These are phyloP conservation scores for Neoaliturus tenellus DNA, from an alignment of 2,888 invertebrate species.

Conservation along the genomic window DNA sequence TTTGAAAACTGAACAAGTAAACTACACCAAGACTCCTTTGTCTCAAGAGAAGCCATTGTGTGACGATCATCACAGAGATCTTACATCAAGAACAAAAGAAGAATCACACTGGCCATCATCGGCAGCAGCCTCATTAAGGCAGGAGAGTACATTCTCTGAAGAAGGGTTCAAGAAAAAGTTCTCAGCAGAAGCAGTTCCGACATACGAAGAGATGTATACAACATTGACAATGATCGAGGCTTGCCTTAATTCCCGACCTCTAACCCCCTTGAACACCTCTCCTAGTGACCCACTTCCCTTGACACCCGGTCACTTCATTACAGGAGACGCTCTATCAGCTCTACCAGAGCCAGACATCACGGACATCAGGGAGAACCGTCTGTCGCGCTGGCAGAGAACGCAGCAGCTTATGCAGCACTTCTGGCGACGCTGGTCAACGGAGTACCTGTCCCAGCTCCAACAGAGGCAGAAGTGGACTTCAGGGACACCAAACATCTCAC, in stretches of 20 bases:
- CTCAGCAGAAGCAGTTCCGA: conserved; percentile 45
- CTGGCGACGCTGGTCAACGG: conserved; percentile 64
- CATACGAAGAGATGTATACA: conserved; percentile 69
- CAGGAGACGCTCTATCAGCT: conserved; percentile 20
- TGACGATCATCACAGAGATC: too few relatives aligned
- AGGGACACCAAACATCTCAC: not conserved
- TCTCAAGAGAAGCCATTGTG: too few relatives aligned
- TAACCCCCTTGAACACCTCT: conserved; percentile 54
- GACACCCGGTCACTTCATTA: conserved; percentile 34
- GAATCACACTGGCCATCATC: too few relatives aligned
- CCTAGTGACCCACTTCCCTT: not conserved
- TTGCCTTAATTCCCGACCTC: conserved; percentile 68
- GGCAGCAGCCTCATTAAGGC: too few relatives aligned
- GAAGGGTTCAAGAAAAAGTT: too few relatives aligned
- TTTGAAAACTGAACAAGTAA: too few relatives aligned
- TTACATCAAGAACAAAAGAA: too few relatives aligned
- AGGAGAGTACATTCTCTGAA: not conserved
- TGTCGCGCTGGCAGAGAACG: conserved; percentile 53
- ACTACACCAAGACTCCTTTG: too few relatives aligned
- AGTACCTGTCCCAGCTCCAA: conserved; percentile 66
- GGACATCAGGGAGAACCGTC: not conserved
- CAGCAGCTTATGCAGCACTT: conserved; percentile 64
- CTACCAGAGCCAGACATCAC: conserved; percentile 44
- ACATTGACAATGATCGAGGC: conserved; percentile 69
- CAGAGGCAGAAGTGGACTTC: conserved; percentile 64